These are phyloP conservation scores for Clarias batrachus DNA, from an alignment of 2,113 vertebrate species.

Conservation along the genomic window DNA sequence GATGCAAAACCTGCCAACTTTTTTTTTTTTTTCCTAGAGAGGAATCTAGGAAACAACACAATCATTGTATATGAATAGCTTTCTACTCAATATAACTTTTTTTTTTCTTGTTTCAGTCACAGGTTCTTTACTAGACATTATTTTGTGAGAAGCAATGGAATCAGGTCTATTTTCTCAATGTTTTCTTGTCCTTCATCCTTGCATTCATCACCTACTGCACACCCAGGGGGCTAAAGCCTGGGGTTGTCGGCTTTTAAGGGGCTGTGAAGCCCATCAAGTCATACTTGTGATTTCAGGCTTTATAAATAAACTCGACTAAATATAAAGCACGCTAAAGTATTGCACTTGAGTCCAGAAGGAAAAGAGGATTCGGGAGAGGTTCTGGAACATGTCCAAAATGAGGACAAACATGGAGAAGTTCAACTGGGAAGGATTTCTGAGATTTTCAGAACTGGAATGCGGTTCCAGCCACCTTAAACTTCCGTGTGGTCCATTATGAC, in stretches of 20 bases:
- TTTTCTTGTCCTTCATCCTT: constrained; percentile 7
- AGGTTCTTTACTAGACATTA: not conserved
- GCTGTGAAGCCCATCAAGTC: constrained; percentile 16
- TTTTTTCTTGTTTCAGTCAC: not conserved
- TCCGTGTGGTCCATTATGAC: not conserved
- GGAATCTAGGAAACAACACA: constrained; percentile 7
- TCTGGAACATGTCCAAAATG: constrained; percentile 10
- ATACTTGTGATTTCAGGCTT: constrained; percentile 16
- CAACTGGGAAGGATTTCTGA: not conserved
- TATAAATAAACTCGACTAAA: constrained; percentile 11
- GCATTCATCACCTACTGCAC: constrained; percentile 3
- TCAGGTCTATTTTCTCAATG: not conserved
- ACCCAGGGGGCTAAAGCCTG: not conserved
- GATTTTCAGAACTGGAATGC: not conserved
- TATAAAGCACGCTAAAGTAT: not conserved
- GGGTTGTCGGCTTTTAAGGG: not conserved
- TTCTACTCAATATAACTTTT: not conserved
- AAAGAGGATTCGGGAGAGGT: not conserved
- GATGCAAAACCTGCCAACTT: constrained; percentile 19
- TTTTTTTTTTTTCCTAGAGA: not conserved
- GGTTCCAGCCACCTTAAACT: not conserved
- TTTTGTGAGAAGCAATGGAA: not conserved
- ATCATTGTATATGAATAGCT: constrained; percentile 23
- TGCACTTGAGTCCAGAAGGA: not conserved
- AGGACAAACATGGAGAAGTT: constrained; percentile 26